Evolutionary conservation across 2,888 invertebrate species (phyloP).

Genomic region (Pachymerium ferrugineum): DNA sequence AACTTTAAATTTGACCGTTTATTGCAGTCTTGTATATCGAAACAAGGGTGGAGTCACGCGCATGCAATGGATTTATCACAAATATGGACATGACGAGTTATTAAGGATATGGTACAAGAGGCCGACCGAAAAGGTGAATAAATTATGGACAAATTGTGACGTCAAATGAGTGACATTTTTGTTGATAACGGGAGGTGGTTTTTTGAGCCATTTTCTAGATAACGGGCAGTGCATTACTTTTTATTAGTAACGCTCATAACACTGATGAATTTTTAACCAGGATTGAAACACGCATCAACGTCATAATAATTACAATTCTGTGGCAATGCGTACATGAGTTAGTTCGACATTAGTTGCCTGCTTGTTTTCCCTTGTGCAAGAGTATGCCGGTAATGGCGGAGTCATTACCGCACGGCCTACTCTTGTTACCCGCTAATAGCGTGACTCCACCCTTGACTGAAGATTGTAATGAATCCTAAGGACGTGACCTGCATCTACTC

Average conservation of each 20-base stretch:
- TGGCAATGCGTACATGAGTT: background rate
- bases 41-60: background rate
- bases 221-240: too few relatives aligned
- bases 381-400: background rate
- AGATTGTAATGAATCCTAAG: background rate
- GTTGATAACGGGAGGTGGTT: too few relatives aligned
- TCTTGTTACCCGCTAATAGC: background rate
- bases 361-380: background rate
- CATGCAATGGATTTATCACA: background rate
- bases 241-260: too few relatives aligned
- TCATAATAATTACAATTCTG: background rate
- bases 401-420: background rate
- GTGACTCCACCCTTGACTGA: background rate
- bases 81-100: background rate
- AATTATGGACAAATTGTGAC: background rate
- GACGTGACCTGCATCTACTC: background rate
- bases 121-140: background rate
- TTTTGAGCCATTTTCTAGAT: too few relatives aligned
- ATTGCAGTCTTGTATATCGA: background rate
- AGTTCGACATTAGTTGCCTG: background rate
- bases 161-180: too few relatives aligned
- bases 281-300: too few relatives aligned
- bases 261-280: too few relatives aligned
- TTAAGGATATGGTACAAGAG: background rate
- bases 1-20: too few relatives aligned